A percentile compares a stretch with the other conserved stretches of the same genome.
Evolutionary conservation across 2,888 invertebrate genomes (phyloP).

Genomic region (Hypselothyrea guttata): DNA sequence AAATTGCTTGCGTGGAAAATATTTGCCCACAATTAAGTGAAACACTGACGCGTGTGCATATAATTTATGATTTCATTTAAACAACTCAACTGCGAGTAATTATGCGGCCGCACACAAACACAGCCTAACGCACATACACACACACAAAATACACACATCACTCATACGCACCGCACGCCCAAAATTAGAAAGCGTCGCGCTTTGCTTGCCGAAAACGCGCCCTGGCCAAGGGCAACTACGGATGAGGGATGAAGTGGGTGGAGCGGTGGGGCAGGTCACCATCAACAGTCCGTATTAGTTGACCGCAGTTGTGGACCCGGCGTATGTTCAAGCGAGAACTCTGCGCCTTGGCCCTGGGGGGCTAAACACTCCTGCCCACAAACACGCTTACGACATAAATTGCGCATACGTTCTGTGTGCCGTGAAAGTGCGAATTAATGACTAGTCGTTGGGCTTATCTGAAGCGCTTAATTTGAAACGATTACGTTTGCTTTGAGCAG

Average conservation of each 20-base stretch:
- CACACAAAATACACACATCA: constrained; percentile 31
- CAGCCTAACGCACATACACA: constrained; percentile 16
- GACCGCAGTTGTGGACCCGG: constrained; percentile 39
- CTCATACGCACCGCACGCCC: constrained; percentile 45
- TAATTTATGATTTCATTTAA: constrained; percentile 76
- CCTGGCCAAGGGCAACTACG: not conserved
- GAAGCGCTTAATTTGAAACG: constrained; percentile 62
- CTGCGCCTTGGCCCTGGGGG: constrained; percentile 48
- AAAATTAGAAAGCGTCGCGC: constrained; percentile 51
- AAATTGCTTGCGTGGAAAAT: constrained; percentile 57
- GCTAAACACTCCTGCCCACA: constrained; percentile 13
- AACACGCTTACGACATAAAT: constrained; percentile 8
- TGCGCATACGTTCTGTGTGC: constrained; percentile 33
- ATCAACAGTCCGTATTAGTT: constrained; percentile 48
- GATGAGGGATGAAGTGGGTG: not conserved
- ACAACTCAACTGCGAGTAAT: constrained; percentile 70
- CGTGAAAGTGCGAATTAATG: constrained; percentile 48
- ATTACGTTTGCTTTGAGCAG: constrained; percentile 36
- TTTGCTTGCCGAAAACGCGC: constrained; percentile 23
- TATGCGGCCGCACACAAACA: constrained; percentile 52
- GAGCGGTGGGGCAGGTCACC: constrained; percentile 11
- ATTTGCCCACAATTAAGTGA: constrained; percentile 68
- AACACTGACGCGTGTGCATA: constrained; percentile 49
- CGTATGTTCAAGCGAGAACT: constrained; percentile 26
- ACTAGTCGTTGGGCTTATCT: constrained; percentile 53